Evolutionary conservation across 2,797 vertebrate species (phyloP), one percentile per base, ranked within the genome.

Genomic region (Bovichtus diacanthus): DNA sequence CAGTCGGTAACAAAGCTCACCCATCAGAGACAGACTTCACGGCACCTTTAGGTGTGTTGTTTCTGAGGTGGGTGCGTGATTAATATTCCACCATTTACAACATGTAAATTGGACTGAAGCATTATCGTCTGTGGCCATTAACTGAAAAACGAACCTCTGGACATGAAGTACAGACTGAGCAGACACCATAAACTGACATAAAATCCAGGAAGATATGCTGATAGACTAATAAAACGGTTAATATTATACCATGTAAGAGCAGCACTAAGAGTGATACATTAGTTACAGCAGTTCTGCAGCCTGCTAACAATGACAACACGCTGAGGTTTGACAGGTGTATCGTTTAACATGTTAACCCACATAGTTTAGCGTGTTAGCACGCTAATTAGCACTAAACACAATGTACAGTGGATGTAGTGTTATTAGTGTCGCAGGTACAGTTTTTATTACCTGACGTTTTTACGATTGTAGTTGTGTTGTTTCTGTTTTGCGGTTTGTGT

Each of bases 101-200:
- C 2, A 27, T 36, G 46, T 51, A 3, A 25, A 21, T 75, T 31
- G 86, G 72, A 80, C 38, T 75, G 56, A 80, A 70, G 67, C 43
- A 43, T 67, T 54, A 72, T 85, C 68, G 80, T 66, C 83, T 71
- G 69, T 54, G 76, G 81, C 60, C 78, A 82, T 61, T 60, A 60
- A 65, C 82, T 81, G 74, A 44, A 70, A 80, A 62, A 72, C 47
- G 80, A 76, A 51, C 34, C 39, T 54, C 39, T 38, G 63, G 64
- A 75, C 55, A 67, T 76, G 77, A 83, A 83, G 77, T 66, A 25
- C 54, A 78, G 10, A 44, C 46, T 74, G 29, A 78, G 31, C 31
- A 67, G 29, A 76, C 41, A 75, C 21, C 66, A 81, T 79, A 70
- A 74, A 71, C 56, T 31, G 36, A 41, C 58, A 74, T 59, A 75